Evolutionary conservation across 1,140 invertebrate genomes (phyloP).

Genomic region (Colletes gigas): DNA sequence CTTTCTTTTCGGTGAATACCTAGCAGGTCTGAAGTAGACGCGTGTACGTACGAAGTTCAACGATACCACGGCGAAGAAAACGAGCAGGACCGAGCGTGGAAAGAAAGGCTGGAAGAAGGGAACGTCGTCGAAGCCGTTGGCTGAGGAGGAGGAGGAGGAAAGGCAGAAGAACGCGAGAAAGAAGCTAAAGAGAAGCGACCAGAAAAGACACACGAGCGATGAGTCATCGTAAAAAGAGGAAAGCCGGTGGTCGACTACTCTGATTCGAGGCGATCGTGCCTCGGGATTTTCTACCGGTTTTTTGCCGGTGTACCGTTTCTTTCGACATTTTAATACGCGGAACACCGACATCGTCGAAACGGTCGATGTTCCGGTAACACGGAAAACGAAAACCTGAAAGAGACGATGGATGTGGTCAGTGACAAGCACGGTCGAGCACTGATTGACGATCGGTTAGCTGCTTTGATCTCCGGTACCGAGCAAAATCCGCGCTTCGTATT

Average conservation of each 20-base stretch:
- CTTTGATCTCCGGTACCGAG: slow-evolving; percentile 1
- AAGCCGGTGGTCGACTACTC: slow-evolving; percentile 36
- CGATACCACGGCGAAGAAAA: slow-evolving; percentile 4
- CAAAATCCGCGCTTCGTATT: neutral
- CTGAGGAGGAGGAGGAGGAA: neutral
- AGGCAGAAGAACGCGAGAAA: slow-evolving; percentile 36
- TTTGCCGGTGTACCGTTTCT: slow-evolving; percentile 17
- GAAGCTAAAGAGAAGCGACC: slow-evolving; percentile 21
- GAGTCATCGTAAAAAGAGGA: slow-evolving; percentile 56
- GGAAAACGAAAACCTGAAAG: slow-evolving; percentile 13
- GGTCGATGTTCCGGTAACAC: slow-evolving; percentile 10
- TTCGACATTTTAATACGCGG: slow-evolving; percentile 20
- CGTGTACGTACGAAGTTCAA: slow-evolving; percentile 5
- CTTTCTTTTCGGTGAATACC: slow-evolving; percentile 46
- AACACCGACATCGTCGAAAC: neutral
- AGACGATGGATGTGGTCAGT: slow-evolving; percentile 4
- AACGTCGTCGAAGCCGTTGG: neutral
- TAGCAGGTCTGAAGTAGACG: slow-evolving; percentile 20
- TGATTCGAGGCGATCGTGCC: slow-evolving; percentile 30
- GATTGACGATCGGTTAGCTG: slow-evolving; percentile 21
- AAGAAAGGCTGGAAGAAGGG: neutral
- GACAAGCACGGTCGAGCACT: slow-evolving; percentile 19
- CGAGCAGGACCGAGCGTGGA: neutral
- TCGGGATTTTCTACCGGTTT: slow-evolving; percentile 26
- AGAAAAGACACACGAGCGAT: slow-evolving; percentile 41